A percentile compares a stretch with the other conserved stretches of the same genome.
Conservation (phyloP, 2,888 invertebrate genomes). For the Polymixis lichenea region DNA sequence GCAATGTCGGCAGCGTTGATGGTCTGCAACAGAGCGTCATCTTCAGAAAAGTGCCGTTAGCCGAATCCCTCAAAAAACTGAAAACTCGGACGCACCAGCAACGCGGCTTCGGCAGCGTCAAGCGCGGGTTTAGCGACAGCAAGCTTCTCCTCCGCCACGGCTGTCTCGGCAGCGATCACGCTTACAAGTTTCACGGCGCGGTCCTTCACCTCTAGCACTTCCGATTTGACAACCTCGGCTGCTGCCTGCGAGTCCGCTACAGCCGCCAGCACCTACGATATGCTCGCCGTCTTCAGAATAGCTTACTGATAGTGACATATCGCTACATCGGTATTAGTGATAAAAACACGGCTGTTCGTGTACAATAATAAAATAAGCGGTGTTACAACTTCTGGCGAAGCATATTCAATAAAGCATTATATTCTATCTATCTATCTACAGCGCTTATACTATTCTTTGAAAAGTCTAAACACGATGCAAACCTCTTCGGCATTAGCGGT, state of each 20-base stretch:
- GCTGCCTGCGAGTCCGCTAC: constrained; percentile 95
- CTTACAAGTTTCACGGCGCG: constrained; percentile 94
- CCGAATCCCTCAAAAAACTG: neutral
- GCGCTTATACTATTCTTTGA: too few relatives aligned
- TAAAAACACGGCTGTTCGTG: neutral
- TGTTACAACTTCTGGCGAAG: neutral
- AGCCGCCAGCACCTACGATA: constrained; percentile 91
- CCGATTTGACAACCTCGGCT: constrained; percentile 95
- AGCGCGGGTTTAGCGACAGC: constrained; percentile 96
- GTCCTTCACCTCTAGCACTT: constrained; percentile 95
- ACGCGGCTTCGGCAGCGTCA: constrained; percentile 95
- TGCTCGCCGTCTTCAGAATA: neutral
- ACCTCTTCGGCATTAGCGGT: constrained; percentile 94
- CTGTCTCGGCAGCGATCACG: constrained; percentile 95
- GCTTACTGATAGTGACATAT: neutral
- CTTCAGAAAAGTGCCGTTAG: neutral
- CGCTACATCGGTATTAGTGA: neutral
- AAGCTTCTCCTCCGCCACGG: constrained; percentile 94
- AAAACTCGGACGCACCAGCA: constrained; percentile 87
- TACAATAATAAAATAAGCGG: neutral
- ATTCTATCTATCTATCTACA: neutral
- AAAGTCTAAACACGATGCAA: neutral
- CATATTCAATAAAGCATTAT: neutral
- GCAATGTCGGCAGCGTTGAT: constrained; percentile 97
- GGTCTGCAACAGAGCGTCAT: constrained; percentile 89